phyloP scores from a whole-genome alignment of 2,797 vertebrate genomes.

The Propithecus deckenii region DNA sequence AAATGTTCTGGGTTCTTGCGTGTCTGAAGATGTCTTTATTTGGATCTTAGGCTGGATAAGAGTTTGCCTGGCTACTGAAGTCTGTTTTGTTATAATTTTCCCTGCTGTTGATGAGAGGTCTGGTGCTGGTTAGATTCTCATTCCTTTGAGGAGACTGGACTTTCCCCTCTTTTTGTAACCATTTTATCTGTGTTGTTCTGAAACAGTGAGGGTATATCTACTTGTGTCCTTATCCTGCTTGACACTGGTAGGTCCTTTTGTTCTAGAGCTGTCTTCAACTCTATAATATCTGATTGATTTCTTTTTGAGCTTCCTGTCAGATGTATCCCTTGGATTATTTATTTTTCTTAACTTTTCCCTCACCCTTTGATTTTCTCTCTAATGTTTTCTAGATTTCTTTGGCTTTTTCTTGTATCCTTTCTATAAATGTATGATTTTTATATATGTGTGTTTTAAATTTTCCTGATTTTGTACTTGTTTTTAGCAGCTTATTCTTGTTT shows the following conservation, averaged over 20 bases:
- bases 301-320: background rate
- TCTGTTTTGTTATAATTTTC: background rate
- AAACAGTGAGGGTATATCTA: background rate
- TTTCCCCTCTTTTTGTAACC: background rate
- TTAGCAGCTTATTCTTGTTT: background rate
- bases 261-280: background rate
- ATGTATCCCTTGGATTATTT: background rate
- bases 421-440: constrained; percentile 29
- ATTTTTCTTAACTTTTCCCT: background rate
- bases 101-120: background rate
- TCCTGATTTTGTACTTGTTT: background rate
- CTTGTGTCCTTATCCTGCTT: background rate
- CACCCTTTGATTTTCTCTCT: background rate
- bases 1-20: background rate
- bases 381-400: constrained; percentile 31
- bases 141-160: background rate
- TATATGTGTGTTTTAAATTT: background rate
- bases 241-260: background rate
- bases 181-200: background rate
- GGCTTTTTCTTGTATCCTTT: background rate
- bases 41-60: background rate
- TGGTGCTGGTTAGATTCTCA: background rate
- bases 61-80: background rate
- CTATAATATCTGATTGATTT: background rate
- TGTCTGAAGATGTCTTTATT: background rate